phyloP scores from a whole-genome alignment of 2,113 vertebrate genomes.

The Neolamprologus hecqui region DNA sequence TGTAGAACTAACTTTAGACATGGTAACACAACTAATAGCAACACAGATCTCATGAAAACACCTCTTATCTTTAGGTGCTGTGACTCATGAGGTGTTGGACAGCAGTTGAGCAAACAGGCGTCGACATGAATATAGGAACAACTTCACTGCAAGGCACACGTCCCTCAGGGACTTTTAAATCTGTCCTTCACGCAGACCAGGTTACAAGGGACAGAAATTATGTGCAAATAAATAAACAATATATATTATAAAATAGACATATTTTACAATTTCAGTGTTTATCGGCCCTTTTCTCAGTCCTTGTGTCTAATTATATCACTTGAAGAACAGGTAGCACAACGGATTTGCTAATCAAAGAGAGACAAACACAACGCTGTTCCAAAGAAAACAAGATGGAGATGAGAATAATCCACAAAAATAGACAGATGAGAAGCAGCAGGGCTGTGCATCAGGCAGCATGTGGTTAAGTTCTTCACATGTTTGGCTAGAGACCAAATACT shows the following conservation, averaged over 20 bases:
- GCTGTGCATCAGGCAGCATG: not conserved
- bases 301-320: not conserved
- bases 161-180: constrained; percentile 9
- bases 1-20: not conserved
- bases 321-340: not conserved
- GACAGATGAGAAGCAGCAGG: not conserved
- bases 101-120: constrained; percentile 34
- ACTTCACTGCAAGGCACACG: not conserved
- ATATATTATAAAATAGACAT: not conserved
- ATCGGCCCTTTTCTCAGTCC: not conserved
- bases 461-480: constrained; percentile 18
- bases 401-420: not conserved
- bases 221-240: not conserved
- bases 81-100: constrained; percentile 39
- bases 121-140: constrained; percentile 24
- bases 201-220: not conserved
- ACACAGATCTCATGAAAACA: constrained; percentile 15
- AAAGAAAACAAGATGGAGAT: not conserved
- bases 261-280: not conserved
- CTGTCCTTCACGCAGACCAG: not conserved
- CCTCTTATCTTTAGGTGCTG: constrained; percentile 30
- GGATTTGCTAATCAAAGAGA: not conserved
- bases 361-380: not conserved
- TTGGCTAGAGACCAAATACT: constrained; percentile 28
- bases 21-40: not conserved